A percentile compares a stretch with the other conserved stretches of the same genome.
Evolutionary conservation across 2,888 invertebrate genomes (phyloP).

Genomic region (Philopedon plagiatum): DNA sequence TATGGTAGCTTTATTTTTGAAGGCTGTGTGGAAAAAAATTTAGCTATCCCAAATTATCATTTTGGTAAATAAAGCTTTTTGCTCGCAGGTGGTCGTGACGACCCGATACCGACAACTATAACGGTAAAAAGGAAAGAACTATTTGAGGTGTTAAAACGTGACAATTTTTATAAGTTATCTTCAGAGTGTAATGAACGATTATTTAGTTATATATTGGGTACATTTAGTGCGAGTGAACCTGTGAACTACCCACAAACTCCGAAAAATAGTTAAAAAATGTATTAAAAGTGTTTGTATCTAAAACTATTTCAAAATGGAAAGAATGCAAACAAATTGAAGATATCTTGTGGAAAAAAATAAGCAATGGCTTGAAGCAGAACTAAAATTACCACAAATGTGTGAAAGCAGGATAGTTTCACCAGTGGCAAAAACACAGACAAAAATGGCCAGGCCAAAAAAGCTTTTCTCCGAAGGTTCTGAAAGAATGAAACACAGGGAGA

Average conservation of each 20-base stretch:
- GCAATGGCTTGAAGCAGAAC: background rate
- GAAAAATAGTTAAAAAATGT: background rate
- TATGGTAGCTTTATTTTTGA: no score
- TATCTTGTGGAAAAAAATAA: background rate
- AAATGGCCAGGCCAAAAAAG: background rate
- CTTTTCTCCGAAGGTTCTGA: background rate
- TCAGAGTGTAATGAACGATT: slow-evolving; percentile 6
- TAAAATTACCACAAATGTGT: background rate
- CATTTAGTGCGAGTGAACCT: background rate
- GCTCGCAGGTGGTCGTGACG: no score
- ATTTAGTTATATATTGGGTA: background rate
- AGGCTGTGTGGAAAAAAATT: no score
- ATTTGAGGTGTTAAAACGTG: no score
- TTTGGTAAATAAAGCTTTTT: no score
- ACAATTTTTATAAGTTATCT: no score
- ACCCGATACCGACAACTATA: no score
- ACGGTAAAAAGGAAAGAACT: no score
- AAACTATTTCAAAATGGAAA: background rate
- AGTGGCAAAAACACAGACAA: background rate
- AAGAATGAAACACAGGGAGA: background rate
- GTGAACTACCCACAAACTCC: background rate
- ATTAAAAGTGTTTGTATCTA: background rate
- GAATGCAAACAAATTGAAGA: background rate
- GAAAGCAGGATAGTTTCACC: background rate
- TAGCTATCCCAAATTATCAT: no score